Base-by-base conservation (phyloP, 2,888 invertebrate species). In the Leptopilina myrica region DNA sequence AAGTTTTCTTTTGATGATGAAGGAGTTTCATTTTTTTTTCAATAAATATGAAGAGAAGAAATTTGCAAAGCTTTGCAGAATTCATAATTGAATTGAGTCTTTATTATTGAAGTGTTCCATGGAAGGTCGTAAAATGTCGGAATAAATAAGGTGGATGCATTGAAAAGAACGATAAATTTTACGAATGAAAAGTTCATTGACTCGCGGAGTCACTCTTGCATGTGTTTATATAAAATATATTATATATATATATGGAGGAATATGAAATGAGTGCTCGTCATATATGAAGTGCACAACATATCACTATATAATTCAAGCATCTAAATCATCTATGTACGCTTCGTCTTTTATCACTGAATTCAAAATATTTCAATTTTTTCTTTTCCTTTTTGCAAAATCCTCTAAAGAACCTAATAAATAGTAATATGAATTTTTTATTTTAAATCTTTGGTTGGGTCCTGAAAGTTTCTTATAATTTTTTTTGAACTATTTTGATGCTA, bases 161-260 rank as follows among this genome's bases (percentile, higher is more conserved):
- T 69, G 73, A 73, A 73, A 73, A 73, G 73, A 33, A 33, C 73
- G 73, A 73, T 73, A 73, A 73, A 53, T 56, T 73, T 73, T 73
- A 56, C 73, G n/a, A 73, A 53, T 73, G 56, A 73, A 33, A 73
- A 73, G 73, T 73, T 73, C 73, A 73, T 33, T 73, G 73, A 73
- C 73, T 73, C 33, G 73, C 8, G 73, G 46, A n/a, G 7, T 66
- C 12, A 12, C 49, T 56, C 69, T 7, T 15, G 2, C 43, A 49
- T 49, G 11, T 49, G 49, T 49, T 6, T 43, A 43, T 43, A 8
- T 43, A 43, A 11, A 49, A 11, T 49, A 49, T 49, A 4, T 9
- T 8, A 49, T 46, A n/a, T 33, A 20, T 33, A 20, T 49, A 53
- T 73, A 73, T 7, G 69, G 73, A 56, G 33, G 73, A 56, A 73